Evolutionary conservation across 1,140 invertebrate species (phyloP).

Genomic region (Pogonomyrmex californicus): DNA sequence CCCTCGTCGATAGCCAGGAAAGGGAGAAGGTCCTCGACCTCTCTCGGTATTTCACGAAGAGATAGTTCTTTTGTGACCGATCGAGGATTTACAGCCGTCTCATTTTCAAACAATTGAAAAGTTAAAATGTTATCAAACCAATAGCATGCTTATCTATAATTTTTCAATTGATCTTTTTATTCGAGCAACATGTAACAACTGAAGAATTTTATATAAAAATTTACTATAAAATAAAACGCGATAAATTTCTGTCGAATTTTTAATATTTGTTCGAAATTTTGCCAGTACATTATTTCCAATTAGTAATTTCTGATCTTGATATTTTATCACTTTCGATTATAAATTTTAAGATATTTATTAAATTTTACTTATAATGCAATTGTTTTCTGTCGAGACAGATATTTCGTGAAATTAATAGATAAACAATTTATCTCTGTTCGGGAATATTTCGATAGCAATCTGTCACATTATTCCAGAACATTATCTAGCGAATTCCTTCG

Average conservation of each 20-base stretch:
- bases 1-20: slow-evolving; percentile 24
- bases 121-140: slow-evolving; percentile 12
- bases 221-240: not conserved
- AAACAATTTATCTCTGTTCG: slow-evolving; percentile 52
- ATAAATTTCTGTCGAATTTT: not conserved
- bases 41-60: slow-evolving; percentile 52
- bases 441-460: slow-evolving; percentile 34
- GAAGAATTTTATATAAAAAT: not conserved
- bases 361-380: not conserved
- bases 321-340: not conserved
- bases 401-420: slow-evolving; percentile 48
- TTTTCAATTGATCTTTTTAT: not conserved
- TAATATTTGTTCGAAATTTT: not conserved
- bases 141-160: not conserved
- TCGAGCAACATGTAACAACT: not conserved
- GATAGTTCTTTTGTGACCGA: slow-evolving; percentile 48
- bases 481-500: slow-evolving; percentile 56
- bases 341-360: slow-evolving; percentile 1
- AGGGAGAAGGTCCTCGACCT: slow-evolving; percentile 53
- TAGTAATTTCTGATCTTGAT: not conserved
- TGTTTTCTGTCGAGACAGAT: not conserved
- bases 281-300: not conserved
- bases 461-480: slow-evolving; percentile 60
- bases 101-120: slow-evolving; percentile 22
- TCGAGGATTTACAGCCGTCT: slow-evolving; percentile 38